Percentiles rank a stretch among this genome's conserved stretches.
Conservation (phyloP, 2,888 invertebrate species). For the Prenolepis imparis region DNA sequence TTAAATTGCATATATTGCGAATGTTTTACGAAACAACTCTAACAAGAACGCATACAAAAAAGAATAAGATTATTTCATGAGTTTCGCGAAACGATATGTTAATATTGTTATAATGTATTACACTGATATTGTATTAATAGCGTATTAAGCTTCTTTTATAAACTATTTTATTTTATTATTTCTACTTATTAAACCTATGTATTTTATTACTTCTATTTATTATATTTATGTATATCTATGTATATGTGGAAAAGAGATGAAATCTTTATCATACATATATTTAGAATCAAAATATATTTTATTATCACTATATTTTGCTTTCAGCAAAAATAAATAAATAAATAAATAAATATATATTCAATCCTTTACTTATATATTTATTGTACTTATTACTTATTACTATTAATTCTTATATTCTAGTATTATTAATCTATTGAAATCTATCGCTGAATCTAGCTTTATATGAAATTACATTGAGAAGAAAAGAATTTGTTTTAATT, state of each 20-base stretch:
- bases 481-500: not conserved
- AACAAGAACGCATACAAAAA: not conserved
- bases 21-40: not conserved
- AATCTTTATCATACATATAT: not conserved
- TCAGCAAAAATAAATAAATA: conserved; percentile 16
- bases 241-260: not conserved
- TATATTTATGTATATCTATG: too few relatives aligned
- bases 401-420: not conserved
- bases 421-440: not conserved
- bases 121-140: not conserved
- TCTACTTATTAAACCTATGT: not conserved
- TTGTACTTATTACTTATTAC: not conserved
- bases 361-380: not conserved
- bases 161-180: not conserved
- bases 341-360: conserved; percentile 12
- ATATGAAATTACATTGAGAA: not conserved
- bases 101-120: conserved; percentile 2
- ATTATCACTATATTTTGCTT: not conserved
- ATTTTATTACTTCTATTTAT: not conserved
- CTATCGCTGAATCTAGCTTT: not conserved
- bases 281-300: conserved; percentile 4
- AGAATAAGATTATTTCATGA: not conserved
- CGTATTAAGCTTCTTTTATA: not conserved
- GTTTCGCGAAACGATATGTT: not conserved
- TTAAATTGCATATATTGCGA: not conserved